Base-by-base conservation (phyloP, 2,113 vertebrate species). In the Colaptes auratus region DNA sequence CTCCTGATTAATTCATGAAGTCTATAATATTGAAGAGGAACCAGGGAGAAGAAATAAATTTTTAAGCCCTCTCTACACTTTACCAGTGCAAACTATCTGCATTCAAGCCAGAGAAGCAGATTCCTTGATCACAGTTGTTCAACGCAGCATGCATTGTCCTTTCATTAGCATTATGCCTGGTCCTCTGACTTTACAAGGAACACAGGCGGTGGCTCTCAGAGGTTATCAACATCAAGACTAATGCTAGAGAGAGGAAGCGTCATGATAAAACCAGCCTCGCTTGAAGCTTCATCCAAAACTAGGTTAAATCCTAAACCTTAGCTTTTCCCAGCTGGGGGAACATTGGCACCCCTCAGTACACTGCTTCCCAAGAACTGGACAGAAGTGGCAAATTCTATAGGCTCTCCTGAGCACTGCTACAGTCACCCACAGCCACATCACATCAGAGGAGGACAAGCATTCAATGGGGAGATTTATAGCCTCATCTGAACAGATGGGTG, bases 1-100 rank as follows among this genome's bases (percentile, higher is more conserved):
- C 76, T 76, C 75, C 69, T 95, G 80, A 86, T 93, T 96, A 95
- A 97, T 96, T 95, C 88, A 95, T 92, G 94, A 92, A 64, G 66
- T 82, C 27, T 30, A 12, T 92, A 95, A 85, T 90, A 97, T 92
- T 97, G 93, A 90, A 88, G 96, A 92, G 74, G 86, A 93, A 90
- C 48, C 8, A 74, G 20, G 63, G 55, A 90, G 28, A 94, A 94
- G 75, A 94, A 94, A 73, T 82, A 66, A 6, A 12, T 83, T 95
- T 95, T 96, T 92, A 90, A 96, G 87, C 66, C 81, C 67, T 83
- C 50, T 86, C 39, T 76, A 88, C 95, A 79, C 82, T 82, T 85
- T 95, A 86, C 59, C 95, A 95, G 71, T 89, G 39, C 44, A 64
- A 94, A 73, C 83, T 90, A n/a, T 58, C 36, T 39, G 30, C 75